Conservation (phyloP, 2,797 vertebrate species). For the Synanceia verrucosa region DNA sequence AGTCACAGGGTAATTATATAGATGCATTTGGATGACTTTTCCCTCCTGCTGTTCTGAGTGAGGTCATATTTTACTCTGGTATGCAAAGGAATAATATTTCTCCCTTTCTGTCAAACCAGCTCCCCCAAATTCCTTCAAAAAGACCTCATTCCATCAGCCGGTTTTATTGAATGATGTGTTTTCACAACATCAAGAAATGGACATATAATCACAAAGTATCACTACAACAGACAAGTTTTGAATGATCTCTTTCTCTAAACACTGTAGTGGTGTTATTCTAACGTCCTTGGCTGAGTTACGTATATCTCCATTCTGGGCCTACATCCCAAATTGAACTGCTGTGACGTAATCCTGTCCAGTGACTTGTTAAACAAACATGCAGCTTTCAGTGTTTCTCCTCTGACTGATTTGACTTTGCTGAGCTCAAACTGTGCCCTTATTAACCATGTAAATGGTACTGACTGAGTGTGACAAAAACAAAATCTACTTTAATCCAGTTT, state of each 20-base stretch:
- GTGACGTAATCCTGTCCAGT: constrained; percentile 70
- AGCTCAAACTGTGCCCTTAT: constrained; percentile 26
- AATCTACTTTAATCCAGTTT: constrained; percentile 32
- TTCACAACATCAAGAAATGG: constrained; percentile 13
- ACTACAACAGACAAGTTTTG: constrained; percentile 8
- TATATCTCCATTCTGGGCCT: constrained; percentile 55
- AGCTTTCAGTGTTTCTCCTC: constrained; percentile 57
- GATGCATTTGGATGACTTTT: constrained; percentile 14
- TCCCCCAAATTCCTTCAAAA: constrained; percentile 57
- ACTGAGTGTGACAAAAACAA: constrained; percentile 21
- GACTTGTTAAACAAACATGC: constrained; percentile 70
- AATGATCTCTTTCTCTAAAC: constrained; percentile 14
- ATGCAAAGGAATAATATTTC: constrained; percentile 45
- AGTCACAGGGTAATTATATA: constrained; percentile 5
- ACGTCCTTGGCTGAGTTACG: constrained; percentile 55
- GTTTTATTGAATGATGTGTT: constrained; percentile 21
- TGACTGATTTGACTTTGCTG: constrained; percentile 41
- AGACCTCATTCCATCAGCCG: constrained; percentile 22
- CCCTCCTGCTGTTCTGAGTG: constrained; percentile 21
- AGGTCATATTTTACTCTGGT: constrained; percentile 53
- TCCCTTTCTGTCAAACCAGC: constrained; percentile 41
- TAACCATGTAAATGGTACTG: constrained; percentile 32
- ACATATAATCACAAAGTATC: constrained; percentile 3
- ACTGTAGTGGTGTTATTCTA: constrained; percentile 39
- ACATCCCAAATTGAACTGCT: constrained; percentile 55